Evolutionary conservation across 2,797 vertebrate genomes (phyloP), one percentile per base, ranked within the genome.

Genomic region (Columba guinea): DNA sequence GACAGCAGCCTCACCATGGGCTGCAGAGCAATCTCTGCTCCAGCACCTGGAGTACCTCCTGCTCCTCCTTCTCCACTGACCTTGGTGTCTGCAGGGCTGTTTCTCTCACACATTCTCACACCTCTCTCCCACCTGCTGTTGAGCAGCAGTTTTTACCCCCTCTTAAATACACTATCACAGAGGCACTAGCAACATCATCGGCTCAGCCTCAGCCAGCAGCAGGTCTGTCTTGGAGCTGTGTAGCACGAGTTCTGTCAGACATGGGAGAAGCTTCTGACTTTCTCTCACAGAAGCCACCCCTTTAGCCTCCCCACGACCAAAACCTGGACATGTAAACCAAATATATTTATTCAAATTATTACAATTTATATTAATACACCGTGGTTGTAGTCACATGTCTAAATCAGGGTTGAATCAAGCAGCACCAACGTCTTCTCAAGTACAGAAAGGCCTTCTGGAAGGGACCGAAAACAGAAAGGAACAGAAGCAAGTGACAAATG

Each of bases 1-100:
- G 19, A 58, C 20, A 39, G 60, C n/a, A 19, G 39, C 27, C 48
- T 37, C 27, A 60, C 14, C 55, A 11, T 1, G 39, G 27, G 56
- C 74, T 56, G 30, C 32, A 32, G 44, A 11, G 21, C 53, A 52
- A 51, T 22, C 24, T 41, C 49, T 46, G 48, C 32, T 53, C 67
- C 2, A 1, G 30, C 0, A 0, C 28, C 24, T 58, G n/a, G 8
- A 20, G 39, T 19, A 46, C 3, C 12, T 23, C 37, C 59, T 49
- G 44, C 48, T 11, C 28, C 19, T 46, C 27, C 18, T 52, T 14
- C 71, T 67, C 21, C 44, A 21, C 16, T 16, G 8, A 34, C 35
- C 24, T 11, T 16, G 15, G 27, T 19, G 15, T 10, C 27, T 46
- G 27, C 56, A 39, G 24, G 4, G 48, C 5, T 70, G 13, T 30